Percentiles rank a stretch among this genome's conserved stretches.
phyloP scores from a whole-genome alignment of 1,140 invertebrate species.

The Rhizoglyphus robini region DNA sequence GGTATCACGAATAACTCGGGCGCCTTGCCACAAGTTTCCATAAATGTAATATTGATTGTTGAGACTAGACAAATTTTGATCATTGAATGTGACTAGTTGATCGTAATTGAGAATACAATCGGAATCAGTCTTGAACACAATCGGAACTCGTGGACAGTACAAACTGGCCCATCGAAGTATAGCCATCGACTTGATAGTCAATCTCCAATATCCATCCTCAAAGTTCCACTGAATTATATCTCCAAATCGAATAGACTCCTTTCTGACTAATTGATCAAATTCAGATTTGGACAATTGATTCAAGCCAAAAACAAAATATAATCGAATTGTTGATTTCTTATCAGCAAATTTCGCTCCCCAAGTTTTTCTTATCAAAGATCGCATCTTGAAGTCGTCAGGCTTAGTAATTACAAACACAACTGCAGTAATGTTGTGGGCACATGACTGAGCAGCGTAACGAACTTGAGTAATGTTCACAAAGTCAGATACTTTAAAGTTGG shows the following conservation, averaged over 20 bases:
- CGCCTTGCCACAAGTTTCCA: conserved; percentile 1
- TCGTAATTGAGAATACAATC: conserved; percentile 64
- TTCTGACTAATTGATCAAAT: too few species aligned
- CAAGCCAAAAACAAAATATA: conserved; percentile 9
- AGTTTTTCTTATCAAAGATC: conserved; percentile 38
- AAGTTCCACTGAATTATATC: conserved; percentile 29
- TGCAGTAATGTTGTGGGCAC: not conserved
- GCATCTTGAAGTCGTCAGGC: not conserved
- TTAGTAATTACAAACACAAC: conserved; percentile 14
- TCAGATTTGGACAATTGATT: too few species aligned
- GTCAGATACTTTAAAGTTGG: conserved; percentile 5
- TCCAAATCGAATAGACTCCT: conserved; percentile 23
- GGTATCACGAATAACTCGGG: conserved; percentile 41
- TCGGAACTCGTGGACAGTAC: conserved; percentile 48
- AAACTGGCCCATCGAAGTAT: conserved; percentile 39
- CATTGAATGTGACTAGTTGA: conserved; percentile 21
- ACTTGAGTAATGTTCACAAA: not conserved
- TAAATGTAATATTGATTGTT: conserved; percentile 61
- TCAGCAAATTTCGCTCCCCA: conserved; percentile 40
- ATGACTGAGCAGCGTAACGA: not conserved
- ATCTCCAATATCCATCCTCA: conserved; percentile 31
- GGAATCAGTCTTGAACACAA: conserved; percentile 66
- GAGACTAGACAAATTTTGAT: conserved; percentile 26
- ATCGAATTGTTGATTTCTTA: not conserved
- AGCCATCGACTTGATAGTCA: conserved; percentile 32